These are phyloP conservation scores for Phaetusa simplex DNA, from an alignment of 2,113 vertebrate species.

Conservation along the genomic window DNA sequence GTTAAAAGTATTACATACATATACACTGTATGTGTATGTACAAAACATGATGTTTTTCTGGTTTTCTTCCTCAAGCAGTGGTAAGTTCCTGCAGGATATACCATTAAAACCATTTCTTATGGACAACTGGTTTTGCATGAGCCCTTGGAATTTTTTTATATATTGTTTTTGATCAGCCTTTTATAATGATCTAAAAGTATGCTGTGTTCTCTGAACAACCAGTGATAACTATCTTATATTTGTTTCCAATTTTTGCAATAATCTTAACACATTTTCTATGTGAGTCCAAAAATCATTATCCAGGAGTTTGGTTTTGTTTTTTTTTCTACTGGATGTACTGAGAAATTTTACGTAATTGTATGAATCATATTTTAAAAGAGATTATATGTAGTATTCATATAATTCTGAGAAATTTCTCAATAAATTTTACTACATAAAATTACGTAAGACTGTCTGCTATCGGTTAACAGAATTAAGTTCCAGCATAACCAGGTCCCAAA, in stretches of 20 bases:
- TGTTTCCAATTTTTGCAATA: background rate
- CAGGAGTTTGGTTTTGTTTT: background rate
- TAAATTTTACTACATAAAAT: background rate
- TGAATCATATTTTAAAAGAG: background rate
- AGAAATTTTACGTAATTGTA: background rate
- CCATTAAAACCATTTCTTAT: background rate
- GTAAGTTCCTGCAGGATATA: background rate
- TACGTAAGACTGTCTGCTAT: background rate
- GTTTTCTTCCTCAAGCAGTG: background rate
- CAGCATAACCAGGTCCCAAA: background rate
- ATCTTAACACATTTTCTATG: background rate
- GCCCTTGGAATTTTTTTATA: background rate
- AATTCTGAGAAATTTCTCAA: background rate
- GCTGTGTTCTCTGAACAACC: background rate
- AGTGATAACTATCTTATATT: background rate
- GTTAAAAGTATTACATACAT: background rate
- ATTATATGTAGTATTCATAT: background rate
- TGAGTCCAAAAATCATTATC: background rate
- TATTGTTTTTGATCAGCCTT: background rate
- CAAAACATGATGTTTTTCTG: background rate
- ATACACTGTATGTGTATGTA: too few relatives aligned
- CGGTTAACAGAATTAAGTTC: background rate
- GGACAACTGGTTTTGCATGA: background rate
- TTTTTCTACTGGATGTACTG: background rate
- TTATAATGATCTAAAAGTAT: background rate